These are phyloP conservation scores for Pangasianodon hypophthalmus DNA, from an alignment of 2,113 vertebrate genomes.

Conservation along the genomic window DNA sequence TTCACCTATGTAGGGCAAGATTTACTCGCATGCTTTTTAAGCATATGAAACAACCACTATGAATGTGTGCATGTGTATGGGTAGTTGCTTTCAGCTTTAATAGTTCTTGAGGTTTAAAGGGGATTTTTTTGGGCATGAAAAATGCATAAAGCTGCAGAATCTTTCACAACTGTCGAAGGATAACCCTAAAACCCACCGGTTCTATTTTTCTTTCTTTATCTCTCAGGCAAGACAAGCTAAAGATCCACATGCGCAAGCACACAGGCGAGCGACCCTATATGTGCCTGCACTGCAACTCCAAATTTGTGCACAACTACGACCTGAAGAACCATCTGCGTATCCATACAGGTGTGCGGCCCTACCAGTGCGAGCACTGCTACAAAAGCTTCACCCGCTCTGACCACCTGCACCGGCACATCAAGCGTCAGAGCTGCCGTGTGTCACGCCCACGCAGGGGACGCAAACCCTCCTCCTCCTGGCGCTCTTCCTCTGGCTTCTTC, in stretches of 20 bases:
- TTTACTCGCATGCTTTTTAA: slow-evolving; percentile 22
- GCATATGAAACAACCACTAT: not conserved
- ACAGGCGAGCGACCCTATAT: slow-evolving; percentile 96
- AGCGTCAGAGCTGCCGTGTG: slow-evolving; percentile 93
- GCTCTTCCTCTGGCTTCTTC: slow-evolving; percentile 80
- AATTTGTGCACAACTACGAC: slow-evolving; percentile 99
- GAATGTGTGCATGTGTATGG: not conserved
- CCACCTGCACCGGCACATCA: slow-evolving; percentile 96
- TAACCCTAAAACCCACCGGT: not conserved
- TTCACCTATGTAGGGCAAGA: slow-evolving; percentile 4
- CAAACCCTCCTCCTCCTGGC: slow-evolving; percentile 84
- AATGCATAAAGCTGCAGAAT: not conserved
- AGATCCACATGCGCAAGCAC: slow-evolving; percentile 99
- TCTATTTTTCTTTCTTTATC: slow-evolving; percentile 38
- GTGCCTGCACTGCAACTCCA: slow-evolving; percentile 97
- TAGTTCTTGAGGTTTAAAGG: slow-evolving; percentile 28
- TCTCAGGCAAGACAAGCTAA: slow-evolving; percentile 95
- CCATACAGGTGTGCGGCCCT: slow-evolving; percentile 94
- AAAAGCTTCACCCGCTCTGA: slow-evolving; percentile 98
- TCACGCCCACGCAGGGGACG: slow-evolving; percentile 85
- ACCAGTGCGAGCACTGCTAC: slow-evolving; percentile 99
- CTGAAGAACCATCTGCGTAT: slow-evolving; percentile 99
- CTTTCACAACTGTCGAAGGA: not conserved
- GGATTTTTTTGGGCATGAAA: not conserved
- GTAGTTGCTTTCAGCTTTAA: slow-evolving; percentile 8